Evolutionary conservation across 2,113 vertebrate genomes (phyloP).

Genomic region (Phaethon lepturus): DNA sequence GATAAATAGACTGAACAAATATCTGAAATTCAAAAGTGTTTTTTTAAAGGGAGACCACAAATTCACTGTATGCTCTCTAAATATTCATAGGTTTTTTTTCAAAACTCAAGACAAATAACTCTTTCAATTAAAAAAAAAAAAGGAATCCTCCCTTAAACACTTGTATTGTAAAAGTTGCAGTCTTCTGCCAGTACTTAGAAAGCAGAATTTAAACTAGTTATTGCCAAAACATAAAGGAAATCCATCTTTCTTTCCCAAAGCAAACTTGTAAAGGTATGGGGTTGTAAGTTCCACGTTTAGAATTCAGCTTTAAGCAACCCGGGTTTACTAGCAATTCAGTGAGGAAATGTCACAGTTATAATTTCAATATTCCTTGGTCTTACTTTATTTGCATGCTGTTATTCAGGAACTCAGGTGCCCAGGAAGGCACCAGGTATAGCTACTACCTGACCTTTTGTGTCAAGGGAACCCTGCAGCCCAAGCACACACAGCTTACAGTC

Average conservation of each 20-base stretch:
- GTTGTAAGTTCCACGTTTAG: background rate
- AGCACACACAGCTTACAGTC: background rate
- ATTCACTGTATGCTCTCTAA: background rate
- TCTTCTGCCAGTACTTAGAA: constrained; percentile 17
- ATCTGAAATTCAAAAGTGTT: background rate
- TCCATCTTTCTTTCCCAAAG: background rate
- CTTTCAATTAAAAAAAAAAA: background rate
- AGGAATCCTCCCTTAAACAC: background rate
- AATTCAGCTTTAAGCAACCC: background rate
- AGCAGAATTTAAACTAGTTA: constrained; percentile 1
- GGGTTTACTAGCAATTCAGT: background rate
- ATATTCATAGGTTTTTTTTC: background rate
- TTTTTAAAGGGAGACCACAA: constrained; percentile 2
- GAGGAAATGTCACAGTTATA: background rate
- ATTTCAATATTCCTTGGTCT: background rate
- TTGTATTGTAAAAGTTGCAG: background rate
- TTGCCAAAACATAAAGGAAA: background rate
- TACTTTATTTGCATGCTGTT: background rate
- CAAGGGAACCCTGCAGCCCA: background rate
- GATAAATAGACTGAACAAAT: background rate
- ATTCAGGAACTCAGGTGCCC: background rate
- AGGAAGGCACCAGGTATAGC: background rate
- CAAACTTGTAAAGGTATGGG: background rate
- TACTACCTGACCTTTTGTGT: background rate
- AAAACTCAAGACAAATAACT: constrained; percentile 26